These are phyloP conservation scores for Diprion similis DNA, from an alignment of 1,140 invertebrate genomes.

Conservation along the genomic window DNA sequence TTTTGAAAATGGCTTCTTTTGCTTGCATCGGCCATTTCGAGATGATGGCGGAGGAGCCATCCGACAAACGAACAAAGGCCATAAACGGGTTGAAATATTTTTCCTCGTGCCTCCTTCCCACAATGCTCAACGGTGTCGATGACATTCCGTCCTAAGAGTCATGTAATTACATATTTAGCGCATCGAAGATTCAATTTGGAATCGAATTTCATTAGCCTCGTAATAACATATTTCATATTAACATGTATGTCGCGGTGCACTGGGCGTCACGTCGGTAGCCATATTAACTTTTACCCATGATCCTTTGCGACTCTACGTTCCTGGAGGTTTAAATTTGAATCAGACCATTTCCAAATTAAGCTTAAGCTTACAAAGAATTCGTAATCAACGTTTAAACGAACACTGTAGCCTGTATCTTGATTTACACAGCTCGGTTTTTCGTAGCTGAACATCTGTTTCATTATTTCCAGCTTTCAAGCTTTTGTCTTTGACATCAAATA, in stretches of 20 bases:
- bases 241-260: not conserved
- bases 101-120: not conserved
- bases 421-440: too few relatives aligned
- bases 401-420: too few relatives aligned
- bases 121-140: too few relatives aligned
- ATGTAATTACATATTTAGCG: not conserved
- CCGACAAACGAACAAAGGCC: conserved; percentile 20
- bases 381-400: too few relatives aligned
- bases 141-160: not conserved
- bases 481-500: too few relatives aligned
- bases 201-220: not conserved
- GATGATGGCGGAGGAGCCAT: conserved; percentile 30
- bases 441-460: too few relatives aligned
- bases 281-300: not conserved
- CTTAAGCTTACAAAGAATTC: not conserved
- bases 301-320: not conserved
- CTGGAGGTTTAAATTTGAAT: not conserved
- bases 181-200: not conserved
- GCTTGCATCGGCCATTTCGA: conserved; percentile 23
- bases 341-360: not conserved
- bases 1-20: conserved; percentile 72
- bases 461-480: too few relatives aligned
- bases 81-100: not conserved
- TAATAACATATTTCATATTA: not conserved
- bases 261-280: not conserved